These are phyloP conservation scores for Dynastes grantii DNA, from an alignment of 2,888 invertebrate species.

Conservation along the genomic window DNA sequence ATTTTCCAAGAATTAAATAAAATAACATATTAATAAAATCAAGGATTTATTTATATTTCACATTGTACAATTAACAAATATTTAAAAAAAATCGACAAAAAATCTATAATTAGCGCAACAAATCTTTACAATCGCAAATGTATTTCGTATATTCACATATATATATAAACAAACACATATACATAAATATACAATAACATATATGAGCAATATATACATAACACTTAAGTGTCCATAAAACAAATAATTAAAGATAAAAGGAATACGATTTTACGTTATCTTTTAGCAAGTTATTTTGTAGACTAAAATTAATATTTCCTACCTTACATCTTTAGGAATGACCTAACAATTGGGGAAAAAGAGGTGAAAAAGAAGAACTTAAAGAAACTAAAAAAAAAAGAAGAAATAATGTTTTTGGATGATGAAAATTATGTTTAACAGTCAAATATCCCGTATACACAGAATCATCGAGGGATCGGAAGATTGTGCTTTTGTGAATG, in stretches of 20 bases:
- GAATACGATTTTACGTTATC: neutral
- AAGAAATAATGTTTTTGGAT: neutral
- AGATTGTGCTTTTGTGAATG: too few relatives aligned
- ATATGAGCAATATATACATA: constrained; percentile 44
- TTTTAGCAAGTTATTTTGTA: constrained; percentile 8
- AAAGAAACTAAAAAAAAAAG: too few relatives aligned
- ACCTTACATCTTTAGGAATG: neutral
- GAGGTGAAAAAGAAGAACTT: neutral
- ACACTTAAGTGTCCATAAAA: constrained; percentile 36
- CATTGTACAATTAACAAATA: constrained; percentile 40
- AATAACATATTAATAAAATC: constrained; percentile 27
- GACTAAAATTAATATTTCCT: constrained; percentile 6
- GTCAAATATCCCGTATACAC: neutral
- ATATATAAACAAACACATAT: constrained; percentile 13
- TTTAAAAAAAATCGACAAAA: constrained; percentile 37
- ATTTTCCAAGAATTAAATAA: too few relatives aligned
- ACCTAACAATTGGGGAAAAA: neutral
- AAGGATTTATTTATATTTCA: constrained; percentile 33
- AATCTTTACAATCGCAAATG: neutral
- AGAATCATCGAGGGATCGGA: too few relatives aligned
- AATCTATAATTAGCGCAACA: constrained; percentile 31
- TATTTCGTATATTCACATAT: constrained; percentile 33
- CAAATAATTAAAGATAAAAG: constrained; percentile 13
- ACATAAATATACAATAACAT: constrained; percentile 41
- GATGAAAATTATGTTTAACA: constrained; percentile 19